phyloP scores from a whole-genome alignment of 2,113 vertebrate species.

The Python bivittatus region DNA sequence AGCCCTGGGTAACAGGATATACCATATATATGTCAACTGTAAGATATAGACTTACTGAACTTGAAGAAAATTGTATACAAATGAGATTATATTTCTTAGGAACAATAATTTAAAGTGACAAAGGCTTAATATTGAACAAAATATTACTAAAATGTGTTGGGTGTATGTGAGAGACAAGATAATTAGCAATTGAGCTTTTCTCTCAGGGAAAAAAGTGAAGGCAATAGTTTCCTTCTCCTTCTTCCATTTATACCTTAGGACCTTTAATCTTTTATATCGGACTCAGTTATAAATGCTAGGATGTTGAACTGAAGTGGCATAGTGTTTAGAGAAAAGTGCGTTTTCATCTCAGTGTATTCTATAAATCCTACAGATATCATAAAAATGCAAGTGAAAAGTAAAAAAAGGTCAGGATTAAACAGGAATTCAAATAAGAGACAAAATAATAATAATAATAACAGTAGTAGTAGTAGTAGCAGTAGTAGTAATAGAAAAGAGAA shows the following conservation, averaged over 20 bases:
- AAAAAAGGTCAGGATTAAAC: neutral
- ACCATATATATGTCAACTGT: neutral
- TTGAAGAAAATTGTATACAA: neutral
- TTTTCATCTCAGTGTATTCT: neutral
- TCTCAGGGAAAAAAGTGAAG: neutral
- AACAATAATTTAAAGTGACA: slow-evolving; percentile 9
- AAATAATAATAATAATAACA: too few species aligned
- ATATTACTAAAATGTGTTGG: accelerated
- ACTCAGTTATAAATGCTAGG: neutral
- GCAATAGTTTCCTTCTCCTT: neutral
- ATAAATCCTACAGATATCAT: neutral
- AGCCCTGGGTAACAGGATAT: neutral
- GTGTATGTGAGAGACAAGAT: neutral
- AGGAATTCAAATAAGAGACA: neutral
- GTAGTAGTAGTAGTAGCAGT: too few species aligned
- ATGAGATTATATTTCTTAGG: slow-evolving; percentile 13
- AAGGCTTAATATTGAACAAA: neutral
- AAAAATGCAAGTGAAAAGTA: neutral
- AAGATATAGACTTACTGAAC: neutral
- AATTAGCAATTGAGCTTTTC: neutral
- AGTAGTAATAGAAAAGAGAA: too few species aligned
- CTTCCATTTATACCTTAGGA: accelerated
- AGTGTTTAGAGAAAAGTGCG: neutral
- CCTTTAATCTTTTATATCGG: neutral
- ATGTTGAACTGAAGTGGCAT: neutral